Base-by-base conservation (phyloP, 2,797 vertebrate species). In the Pangasius larnaudii region DNA sequence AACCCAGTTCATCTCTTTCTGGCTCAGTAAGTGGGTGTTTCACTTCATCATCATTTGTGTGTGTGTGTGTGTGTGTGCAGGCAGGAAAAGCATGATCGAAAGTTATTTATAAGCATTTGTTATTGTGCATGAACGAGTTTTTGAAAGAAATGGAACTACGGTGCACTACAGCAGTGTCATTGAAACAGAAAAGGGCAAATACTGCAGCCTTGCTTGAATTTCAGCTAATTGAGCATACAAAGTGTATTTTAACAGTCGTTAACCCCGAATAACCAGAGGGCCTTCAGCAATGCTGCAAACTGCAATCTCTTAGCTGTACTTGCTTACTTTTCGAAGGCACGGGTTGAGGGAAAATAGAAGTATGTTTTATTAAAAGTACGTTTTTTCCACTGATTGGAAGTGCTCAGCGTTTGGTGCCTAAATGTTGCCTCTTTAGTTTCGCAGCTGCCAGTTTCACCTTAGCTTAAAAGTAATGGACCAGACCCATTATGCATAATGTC, bases 171-270 rank as follows among this genome's bases (percentile, higher is more conserved):
- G 53, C 39, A 33, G 16, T 18, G 1, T 9, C n/a, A 36, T 8
- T 51, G 53, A 61, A 75, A 46, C 6, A 30, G 56, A 46, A n/a
- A 36, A 74, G 58, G 24, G 51, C 46, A 71, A 67, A 59, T 49
- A 30, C 56, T 49, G 56, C 14, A 85, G 84, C 7, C 49, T 85
- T n/a, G 18, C 58, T 30, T 82, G 46, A 33, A 27, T 82, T 86
- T 86, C 22, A 65, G 58, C 24, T 49, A 63, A 74, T 67, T 36
- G 77, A 85, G 87, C 51, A 53, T 84, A 53, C 5, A 72, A 69
- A 85, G 69, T 82, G 87, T 93, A 93, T 94, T 85, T 93, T 90
- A 93, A 87, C 71, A 46, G 5, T 53, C 89, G 91, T 93, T 92
- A 90, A 91, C 42, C 49, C 27, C 63, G 36, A 51, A 84, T 7